A percentile compares a stretch with the other conserved stretches of the same genome.
Evolutionary conservation across 2,888 invertebrate species (phyloP).

Genomic region (Zaprionus obscuricornis): DNA sequence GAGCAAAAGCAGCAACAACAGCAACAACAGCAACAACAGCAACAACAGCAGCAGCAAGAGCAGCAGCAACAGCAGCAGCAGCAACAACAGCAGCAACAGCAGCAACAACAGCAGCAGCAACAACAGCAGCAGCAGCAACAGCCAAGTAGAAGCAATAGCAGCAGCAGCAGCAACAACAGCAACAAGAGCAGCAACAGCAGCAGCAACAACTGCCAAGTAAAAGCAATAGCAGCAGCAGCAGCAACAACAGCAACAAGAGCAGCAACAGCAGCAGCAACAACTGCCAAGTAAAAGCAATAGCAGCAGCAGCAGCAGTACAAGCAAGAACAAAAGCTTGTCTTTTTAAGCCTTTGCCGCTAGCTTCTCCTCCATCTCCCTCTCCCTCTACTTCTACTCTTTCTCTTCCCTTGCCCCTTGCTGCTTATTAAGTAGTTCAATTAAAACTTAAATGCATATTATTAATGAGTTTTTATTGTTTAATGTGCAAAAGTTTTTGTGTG

Average conservation of each 20-base stretch:
- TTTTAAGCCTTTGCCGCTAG: slow-evolving; percentile 1
- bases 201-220: slow-evolving; percentile 4
- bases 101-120: too few species aligned
- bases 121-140: neutral
- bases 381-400: neutral
- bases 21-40: slow-evolving; percentile 2
- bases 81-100: too few species aligned
- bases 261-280: slow-evolving; percentile 1
- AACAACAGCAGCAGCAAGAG: slow-evolving; percentile 1
- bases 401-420: neutral
- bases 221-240: neutral
- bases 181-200: slow-evolving; percentile 1
- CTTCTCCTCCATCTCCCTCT: neutral
- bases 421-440: slow-evolving; percentile 76
- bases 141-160: too few species aligned
- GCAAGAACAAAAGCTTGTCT: slow-evolving; percentile 15
- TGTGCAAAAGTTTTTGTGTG: slow-evolving; percentile 58
- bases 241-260: slow-evolving; percentile 6
- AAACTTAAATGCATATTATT: slow-evolving; percentile 75
- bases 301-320: too few species aligned
- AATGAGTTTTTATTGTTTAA: slow-evolving; percentile 77
- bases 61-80: too few species aligned
- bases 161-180: too few species aligned
- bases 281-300: too few species aligned
- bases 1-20: too few species aligned